Evolutionary conservation across 1,140 invertebrate species (phyloP).

Genomic region (Drosophila albomicans): DNA sequence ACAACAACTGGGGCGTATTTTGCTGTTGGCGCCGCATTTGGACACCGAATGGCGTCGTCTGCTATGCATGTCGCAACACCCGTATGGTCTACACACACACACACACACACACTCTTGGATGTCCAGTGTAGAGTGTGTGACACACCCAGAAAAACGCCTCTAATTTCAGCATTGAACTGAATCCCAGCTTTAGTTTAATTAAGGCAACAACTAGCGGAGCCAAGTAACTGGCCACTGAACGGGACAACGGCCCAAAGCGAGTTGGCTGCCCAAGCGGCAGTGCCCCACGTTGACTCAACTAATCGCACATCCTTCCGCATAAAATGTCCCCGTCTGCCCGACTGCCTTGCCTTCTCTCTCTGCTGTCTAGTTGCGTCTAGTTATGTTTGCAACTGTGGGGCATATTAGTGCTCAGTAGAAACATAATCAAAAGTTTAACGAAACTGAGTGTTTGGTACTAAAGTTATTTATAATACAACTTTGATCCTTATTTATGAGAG

Average conservation of each 20-base stretch:
- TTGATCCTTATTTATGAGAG: no score
- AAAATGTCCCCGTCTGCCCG: constrained; percentile 56
- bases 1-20: constrained; percentile 83
- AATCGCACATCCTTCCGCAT: constrained; percentile 82
- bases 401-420: not conserved
- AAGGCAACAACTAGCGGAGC: constrained; percentile 79
- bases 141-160: constrained; percentile 68
- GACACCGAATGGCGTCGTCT: constrained; percentile 75
- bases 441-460: no score
- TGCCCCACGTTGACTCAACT: constrained; percentile 74
- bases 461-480: no score
- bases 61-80: constrained; percentile 57
- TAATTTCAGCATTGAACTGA: constrained; percentile 81
- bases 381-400: constrained; percentile 23
- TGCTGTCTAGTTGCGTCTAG: not conserved
- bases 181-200: constrained; percentile 82
- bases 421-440: not conserved
- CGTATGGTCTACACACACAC: constrained; percentile 40
- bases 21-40: constrained; percentile 80
- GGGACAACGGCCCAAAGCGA: constrained; percentile 39
- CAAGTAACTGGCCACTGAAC: constrained; percentile 71
- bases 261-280: constrained; percentile 9
- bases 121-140: constrained; percentile 1
- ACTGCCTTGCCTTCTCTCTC: not conserved
- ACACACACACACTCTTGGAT: constrained; percentile 9